Evolutionary conservation across 2,113 vertebrate genomes (phyloP).

Genomic region (Rhinolophus ferrumequinum): DNA sequence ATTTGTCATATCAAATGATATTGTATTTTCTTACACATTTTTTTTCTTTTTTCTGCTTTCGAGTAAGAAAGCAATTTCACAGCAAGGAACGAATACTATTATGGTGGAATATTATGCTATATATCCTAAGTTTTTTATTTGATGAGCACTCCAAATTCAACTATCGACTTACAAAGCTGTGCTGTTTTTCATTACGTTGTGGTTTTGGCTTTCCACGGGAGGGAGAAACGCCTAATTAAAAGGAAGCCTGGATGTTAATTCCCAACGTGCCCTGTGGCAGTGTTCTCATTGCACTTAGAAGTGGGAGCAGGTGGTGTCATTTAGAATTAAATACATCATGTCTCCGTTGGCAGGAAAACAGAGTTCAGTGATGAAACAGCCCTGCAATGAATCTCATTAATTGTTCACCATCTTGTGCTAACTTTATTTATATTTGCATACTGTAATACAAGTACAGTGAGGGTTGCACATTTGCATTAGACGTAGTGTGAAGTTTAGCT

Average conservation of each 20-base stretch:
- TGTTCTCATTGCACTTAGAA: conserved; percentile 84
- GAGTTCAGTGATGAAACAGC: conserved; percentile 76
- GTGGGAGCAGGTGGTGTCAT: conserved; percentile 86
- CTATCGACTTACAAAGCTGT: conserved; percentile 48
- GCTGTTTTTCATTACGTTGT: conserved; percentile 71
- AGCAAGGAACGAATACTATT: not conserved
- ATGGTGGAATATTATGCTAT: not conserved
- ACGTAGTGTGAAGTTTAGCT: conserved; percentile 21
- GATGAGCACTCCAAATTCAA: conserved; percentile 63
- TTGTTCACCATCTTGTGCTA: conserved; percentile 79
- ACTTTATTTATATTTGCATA: conserved; percentile 81
- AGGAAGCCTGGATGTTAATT: conserved; percentile 81
- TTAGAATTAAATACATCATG: conserved; percentile 84
- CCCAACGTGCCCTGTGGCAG: conserved; percentile 83
- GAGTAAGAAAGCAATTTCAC: conserved; percentile 34
- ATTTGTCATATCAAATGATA: conserved; percentile 39
- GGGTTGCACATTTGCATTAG: conserved; percentile 18
- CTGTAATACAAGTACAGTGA: conserved; percentile 64
- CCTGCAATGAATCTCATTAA: conserved; percentile 80
- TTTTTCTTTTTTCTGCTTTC: not conserved
- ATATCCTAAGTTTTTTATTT: not conserved
- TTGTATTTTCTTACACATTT: not conserved
- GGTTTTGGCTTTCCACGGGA: conserved; percentile 67
- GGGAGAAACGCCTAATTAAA: conserved; percentile 79
- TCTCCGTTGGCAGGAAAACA: conserved; percentile 82